Evolutionary conservation across 2,888 invertebrate genomes (phyloP).

Genomic region (Rotaria macrura): DNA sequence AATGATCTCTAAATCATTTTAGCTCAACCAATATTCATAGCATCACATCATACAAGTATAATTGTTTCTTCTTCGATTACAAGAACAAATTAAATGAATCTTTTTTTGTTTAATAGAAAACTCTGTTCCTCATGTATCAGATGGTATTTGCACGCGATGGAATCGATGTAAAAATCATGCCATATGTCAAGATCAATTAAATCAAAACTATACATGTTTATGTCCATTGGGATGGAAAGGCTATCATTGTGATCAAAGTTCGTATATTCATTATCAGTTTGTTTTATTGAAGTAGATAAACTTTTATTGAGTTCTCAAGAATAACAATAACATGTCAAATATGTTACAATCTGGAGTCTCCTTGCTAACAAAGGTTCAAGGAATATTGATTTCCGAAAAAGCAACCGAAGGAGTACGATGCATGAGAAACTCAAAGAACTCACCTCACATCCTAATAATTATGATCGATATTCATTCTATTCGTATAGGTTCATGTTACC

Average conservation of each 20-base stretch:
- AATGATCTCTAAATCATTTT: neutral
- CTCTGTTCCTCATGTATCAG: neutral
- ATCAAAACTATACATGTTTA: slow-evolving; percentile 10
- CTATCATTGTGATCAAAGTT: slow-evolving; percentile 1
- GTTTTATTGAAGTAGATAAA: too few species aligned
- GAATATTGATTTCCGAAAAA: too few species aligned
- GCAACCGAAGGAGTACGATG: too few species aligned
- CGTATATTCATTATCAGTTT: too few species aligned
- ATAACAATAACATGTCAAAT: too few species aligned
- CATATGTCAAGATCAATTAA: neutral
- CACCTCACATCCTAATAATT: too few species aligned
- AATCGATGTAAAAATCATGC: neutral
- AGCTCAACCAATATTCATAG: neutral
- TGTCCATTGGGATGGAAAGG: neutral
- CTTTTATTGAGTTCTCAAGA: too few species aligned
- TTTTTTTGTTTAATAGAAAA: neutral
- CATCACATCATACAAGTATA: neutral
- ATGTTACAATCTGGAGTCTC: too few species aligned
- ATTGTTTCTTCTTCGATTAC: neutral
- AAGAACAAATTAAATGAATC: neutral
- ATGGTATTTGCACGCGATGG: neutral
- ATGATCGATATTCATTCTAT: too few species aligned
- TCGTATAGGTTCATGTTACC: too few species aligned
- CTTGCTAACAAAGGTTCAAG: too few species aligned
- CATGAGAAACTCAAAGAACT: too few species aligned